Evolutionary conservation across 2,113 vertebrate genomes (phyloP).

Genomic region (Mustelus asterias): DNA sequence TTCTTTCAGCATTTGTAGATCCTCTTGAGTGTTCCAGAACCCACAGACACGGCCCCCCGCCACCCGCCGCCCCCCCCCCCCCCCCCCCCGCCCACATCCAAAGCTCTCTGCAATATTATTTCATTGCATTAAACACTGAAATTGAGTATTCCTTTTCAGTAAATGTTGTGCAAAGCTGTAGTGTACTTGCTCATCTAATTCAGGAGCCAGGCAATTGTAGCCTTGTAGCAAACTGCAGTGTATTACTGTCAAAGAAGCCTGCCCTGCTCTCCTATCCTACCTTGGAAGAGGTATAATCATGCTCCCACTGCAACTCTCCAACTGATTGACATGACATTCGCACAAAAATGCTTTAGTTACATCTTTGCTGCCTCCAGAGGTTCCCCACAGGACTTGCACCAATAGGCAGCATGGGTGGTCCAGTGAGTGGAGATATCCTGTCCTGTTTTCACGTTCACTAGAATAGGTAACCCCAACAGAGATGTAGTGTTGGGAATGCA

Average conservation of each 20-base stretch:
- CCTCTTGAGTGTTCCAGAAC: background rate
- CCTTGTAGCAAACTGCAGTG: too few relatives aligned
- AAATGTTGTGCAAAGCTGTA: background rate
- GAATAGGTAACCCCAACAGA: background rate
- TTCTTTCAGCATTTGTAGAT: background rate
- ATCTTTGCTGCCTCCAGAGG: background rate
- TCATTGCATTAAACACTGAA: background rate
- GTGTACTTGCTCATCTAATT: background rate
- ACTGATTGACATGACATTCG: background rate
- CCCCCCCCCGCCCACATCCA: background rate
- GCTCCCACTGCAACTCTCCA: background rate
- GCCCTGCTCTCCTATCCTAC: background rate
- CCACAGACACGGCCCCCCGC: too few relatives aligned
- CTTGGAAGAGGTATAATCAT: background rate
- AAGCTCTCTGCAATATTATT: background rate
- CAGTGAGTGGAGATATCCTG: too few relatives aligned
- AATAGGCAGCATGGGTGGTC: background rate
- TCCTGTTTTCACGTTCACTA: too few relatives aligned
- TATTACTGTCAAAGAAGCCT: too few relatives aligned
- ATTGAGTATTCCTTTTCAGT: background rate
- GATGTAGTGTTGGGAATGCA: background rate
- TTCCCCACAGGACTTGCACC: background rate
- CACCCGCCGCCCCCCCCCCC: too few relatives aligned
- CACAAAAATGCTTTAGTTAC: background rate
- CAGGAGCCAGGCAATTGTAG: background rate